Base-by-base conservation (phyloP, 2,888 invertebrate species). In the Dorcus parallelipipedus region DNA sequence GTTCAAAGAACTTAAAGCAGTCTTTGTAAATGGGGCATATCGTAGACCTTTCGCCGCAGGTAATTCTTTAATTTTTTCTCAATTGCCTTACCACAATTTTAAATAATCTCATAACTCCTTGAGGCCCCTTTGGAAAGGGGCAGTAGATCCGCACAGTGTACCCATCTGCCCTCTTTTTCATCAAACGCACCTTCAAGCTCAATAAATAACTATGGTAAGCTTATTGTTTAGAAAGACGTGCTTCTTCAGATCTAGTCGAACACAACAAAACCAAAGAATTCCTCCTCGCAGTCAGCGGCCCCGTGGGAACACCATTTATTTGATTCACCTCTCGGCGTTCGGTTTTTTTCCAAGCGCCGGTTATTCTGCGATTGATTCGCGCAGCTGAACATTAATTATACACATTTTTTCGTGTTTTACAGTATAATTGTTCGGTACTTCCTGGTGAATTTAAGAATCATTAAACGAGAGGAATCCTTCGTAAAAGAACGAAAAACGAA, bases 231-330 rank as follows among this genome's bases (percentile, higher is more conserved):
- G 20, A 17, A 10, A 45, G 14, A 23, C 45, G 3, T 9, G 6
- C 45, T 8, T 20, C 45, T 45, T 45, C 23, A 45, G 45, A 45
- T 43, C 43, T 43, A 43, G 14, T 7, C 17, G 14, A 41, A 41
- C 4, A 23, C 45, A 10, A 45, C 23, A 45, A 45, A 45, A 45
- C 20, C 23, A 20, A 45, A 45, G 45, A 45, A 45, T 45, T 45
- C 7, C 3, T 33, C 26, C 7, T 33, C 45, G 9, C 45, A 41
- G 41, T 41, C 41, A 45, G 45, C 14, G 45, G 45, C 45, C 45
- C 20, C 45, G 45, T 45, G 45, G 45, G 45, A 45, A 45, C 20
- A 45, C 45, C 45, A 45, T 45, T 45, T 45, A 45, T 45, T 45
- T 45, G 45, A 45, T 45, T 45, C 23, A 45, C 45, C n/a, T 45